Base-by-base conservation (phyloP, 1,140 invertebrate genomes). In the Zophobas atratus region DNA sequence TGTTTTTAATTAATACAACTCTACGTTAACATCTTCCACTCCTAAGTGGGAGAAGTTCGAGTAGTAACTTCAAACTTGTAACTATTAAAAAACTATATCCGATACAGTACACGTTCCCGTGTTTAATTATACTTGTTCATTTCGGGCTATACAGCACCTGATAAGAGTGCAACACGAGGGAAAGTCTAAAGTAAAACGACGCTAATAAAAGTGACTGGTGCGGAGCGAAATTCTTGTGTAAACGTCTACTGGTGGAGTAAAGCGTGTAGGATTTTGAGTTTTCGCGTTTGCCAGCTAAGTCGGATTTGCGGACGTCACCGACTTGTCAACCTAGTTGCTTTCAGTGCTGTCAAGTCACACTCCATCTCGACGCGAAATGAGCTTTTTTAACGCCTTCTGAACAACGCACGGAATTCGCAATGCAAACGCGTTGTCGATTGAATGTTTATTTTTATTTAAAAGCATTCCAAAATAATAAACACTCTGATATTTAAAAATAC, bases 231-330 rank as follows among this genome's bases (percentile, higher is more conserved):
- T 73, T 73, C 55, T 73, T 73, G 71, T 73, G 71, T 73, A 73
- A 73, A 56, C 55, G 71, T 73, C 49, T 73, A 41, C 55, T 73
- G 71, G 39, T 73, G 71, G 71, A 73, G 71, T 73, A 73, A 73
- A 73, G 55, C 71, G 56, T 63, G 71, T 70, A 56, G 77, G 77
- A 78, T 78, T 77, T 78, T 78, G 72, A 78, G 77, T 74, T 78
- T 78, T 78, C 75, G 53, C 70, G 33, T 70, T 51, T 49, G 70
- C 41, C 36, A 55, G 39, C 77, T 78, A 78, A 77, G 71, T 78
- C 77, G 77, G 77, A 78, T 78, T 78, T 78, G 77, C 51, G 63
- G 60, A 63, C 77, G 77, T 78, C 77, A 78, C 71, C 72, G 48
- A 74, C 71, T 57, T 78, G 77, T 78, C 77, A 78, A 75, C 39